Conservation (phyloP, 2,113 vertebrate genomes). For the Alouatta palliata region DNA sequence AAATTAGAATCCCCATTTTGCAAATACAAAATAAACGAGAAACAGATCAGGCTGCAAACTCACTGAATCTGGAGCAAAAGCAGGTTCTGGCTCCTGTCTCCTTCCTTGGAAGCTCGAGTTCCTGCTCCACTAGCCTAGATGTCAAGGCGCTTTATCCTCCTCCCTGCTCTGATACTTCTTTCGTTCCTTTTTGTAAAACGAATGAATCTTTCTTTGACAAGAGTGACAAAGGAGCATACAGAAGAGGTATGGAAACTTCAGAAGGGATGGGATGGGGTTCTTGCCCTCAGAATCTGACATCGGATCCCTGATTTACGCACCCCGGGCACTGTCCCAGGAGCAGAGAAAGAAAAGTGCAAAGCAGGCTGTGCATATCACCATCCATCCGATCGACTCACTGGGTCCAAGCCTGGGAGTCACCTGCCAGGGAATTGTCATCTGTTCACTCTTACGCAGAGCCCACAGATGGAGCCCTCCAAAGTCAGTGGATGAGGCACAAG, state of each 20-base stretch:
- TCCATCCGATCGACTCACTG: neutral
- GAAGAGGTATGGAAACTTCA: neutral
- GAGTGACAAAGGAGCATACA: neutral
- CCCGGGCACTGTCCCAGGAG: neutral
- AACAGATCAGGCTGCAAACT: neutral
- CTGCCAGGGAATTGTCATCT: neutral
- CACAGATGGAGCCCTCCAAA: neutral
- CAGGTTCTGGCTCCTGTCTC: neutral
- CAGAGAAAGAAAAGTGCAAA: neutral
- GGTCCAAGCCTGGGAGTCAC: neutral
- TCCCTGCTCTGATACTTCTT: neutral
- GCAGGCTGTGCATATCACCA: neutral
- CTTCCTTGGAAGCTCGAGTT: neutral
- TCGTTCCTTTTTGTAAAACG: neutral
- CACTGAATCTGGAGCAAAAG: neutral
- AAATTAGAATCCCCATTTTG: constrained; percentile 17
- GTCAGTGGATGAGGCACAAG: neutral
- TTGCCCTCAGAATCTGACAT: neutral
- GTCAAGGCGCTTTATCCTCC: neutral
- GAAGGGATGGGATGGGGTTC: neutral
- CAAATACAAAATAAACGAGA: neutral
- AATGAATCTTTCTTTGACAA: neutral
- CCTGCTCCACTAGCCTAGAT: neutral
- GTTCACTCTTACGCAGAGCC: neutral
- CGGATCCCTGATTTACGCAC: neutral